phyloP scores from a whole-genome alignment of 2,113 vertebrate genomes.

The Odocoileus hemionus region DNA sequence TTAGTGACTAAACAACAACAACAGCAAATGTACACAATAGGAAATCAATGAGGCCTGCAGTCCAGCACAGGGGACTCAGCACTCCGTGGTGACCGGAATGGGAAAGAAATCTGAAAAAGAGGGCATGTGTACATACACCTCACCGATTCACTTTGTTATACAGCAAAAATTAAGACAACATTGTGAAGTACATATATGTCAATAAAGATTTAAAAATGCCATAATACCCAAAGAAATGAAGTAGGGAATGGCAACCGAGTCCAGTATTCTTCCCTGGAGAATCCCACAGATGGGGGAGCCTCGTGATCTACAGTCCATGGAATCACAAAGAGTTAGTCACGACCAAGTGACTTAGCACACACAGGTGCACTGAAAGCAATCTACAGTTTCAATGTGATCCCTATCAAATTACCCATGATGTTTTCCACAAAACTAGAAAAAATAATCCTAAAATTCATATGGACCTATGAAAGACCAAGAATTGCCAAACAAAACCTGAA shows the following conservation, averaged over 20 bases:
- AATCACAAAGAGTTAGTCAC: not conserved
- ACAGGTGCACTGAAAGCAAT: not conserved
- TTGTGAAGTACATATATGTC: not conserved
- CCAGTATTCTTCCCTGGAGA: not conserved
- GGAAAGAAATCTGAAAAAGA: not conserved
- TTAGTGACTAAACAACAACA: not conserved
- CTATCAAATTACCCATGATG: not conserved
- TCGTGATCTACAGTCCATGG: not conserved
- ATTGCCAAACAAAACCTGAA: not conserved
- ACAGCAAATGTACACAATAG: not conserved
- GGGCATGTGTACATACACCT: not conserved
- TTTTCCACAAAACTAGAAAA: not conserved
- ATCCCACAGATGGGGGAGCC: not conserved
- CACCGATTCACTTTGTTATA: not conserved
- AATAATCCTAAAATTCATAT: not conserved
- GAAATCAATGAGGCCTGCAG: not conserved
- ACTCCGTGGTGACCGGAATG: not conserved
- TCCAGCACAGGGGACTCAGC: not conserved
- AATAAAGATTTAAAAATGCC: not conserved
- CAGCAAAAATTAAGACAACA: not conserved
- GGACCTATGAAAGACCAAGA: not conserved
- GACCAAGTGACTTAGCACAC: not conserved
- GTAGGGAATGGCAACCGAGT: not conserved
- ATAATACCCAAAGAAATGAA: not conserved
- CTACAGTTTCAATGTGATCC: not conserved